phyloP scores from a whole-genome alignment of 2,888 invertebrate species.

The Hoplodrina ambigua region DNA sequence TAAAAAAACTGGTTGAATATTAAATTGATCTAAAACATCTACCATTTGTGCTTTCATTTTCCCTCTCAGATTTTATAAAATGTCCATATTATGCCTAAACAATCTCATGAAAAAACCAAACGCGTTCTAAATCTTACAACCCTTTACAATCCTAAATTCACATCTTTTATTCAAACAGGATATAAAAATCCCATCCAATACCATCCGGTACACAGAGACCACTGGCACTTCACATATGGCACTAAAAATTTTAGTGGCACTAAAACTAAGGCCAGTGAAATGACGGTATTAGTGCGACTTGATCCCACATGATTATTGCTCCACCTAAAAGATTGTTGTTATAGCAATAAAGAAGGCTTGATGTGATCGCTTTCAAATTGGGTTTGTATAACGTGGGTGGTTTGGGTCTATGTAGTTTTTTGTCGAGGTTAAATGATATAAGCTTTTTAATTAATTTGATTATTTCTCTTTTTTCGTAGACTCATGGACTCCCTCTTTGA shows the following conservation, averaged over 20 bases:
- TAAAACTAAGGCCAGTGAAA: slow-evolving; percentile 55
- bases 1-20: no score
- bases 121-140: slow-evolving; percentile 42
- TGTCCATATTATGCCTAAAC: slow-evolving; percentile 12
- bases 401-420: neutral
- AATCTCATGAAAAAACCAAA: slow-evolving; percentile 39
- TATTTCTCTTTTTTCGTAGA: neutral
- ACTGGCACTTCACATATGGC: slow-evolving; percentile 46
- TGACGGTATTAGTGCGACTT: slow-evolving; percentile 49
- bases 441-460: neutral
- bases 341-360: slow-evolving; percentile 41
- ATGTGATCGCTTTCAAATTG: slow-evolving; percentile 38
- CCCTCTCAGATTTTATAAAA: slow-evolving; percentile 8
- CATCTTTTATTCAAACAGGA: slow-evolving; percentile 63
- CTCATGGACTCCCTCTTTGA: no score
- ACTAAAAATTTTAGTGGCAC: slow-evolving; percentile 59
- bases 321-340: slow-evolving; percentile 50
- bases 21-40: no score
- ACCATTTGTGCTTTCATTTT: neutral
- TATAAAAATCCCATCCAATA: slow-evolving; percentile 62
- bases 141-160: slow-evolving; percentile 41
- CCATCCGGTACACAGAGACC: slow-evolving; percentile 29
- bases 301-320: slow-evolving; percentile 54
- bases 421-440: neutral
- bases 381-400: slow-evolving; percentile 16